Evolutionary conservation across 2,113 vertebrate species (phyloP).

Genomic region (Vulpes ferrilata): DNA sequence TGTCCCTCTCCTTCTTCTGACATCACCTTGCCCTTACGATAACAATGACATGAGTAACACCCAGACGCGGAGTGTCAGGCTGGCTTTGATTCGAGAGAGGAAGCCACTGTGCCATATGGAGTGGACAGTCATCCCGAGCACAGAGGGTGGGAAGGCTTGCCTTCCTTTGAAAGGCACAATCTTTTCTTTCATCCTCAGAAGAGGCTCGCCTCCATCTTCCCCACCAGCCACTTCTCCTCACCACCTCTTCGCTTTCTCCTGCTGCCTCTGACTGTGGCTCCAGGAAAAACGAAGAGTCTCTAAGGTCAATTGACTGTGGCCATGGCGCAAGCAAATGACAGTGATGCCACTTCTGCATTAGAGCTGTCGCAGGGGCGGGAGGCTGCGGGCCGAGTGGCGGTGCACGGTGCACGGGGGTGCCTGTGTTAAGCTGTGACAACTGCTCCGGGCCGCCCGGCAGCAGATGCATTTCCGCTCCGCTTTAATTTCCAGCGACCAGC

Average conservation of each 20-base stretch:
- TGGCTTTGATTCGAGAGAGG: not conserved
- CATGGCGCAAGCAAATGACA: constrained; percentile 47
- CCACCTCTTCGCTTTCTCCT: not conserved
- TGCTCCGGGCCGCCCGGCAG: constrained; percentile 61
- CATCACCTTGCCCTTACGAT: not conserved
- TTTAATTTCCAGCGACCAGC: constrained; percentile 76
- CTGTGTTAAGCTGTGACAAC: constrained; percentile 67
- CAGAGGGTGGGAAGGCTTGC: not conserved
- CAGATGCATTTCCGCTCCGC: constrained; percentile 72
- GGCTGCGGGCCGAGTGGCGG: constrained; percentile 54
- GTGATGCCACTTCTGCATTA: constrained; percentile 39
- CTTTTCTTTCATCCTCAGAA: constrained; percentile 40
- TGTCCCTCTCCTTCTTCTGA: not conserved
- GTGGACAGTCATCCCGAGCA: not conserved
- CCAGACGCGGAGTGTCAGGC: not conserved
- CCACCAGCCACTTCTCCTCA: not conserved
- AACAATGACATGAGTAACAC: not conserved
- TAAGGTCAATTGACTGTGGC: constrained; percentile 17
- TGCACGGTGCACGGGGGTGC: not conserved
- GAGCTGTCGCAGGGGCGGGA: not conserved
- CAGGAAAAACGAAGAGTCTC: constrained; percentile 43
- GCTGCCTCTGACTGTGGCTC: constrained; percentile 41
- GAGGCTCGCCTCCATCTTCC: not conserved
- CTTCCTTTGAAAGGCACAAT: not conserved
- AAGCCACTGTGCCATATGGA: not conserved